These are phyloP conservation scores for Mesembrinibis cayennensis DNA, from an alignment of 2,113 vertebrate genomes.

Conservation along the genomic window DNA sequence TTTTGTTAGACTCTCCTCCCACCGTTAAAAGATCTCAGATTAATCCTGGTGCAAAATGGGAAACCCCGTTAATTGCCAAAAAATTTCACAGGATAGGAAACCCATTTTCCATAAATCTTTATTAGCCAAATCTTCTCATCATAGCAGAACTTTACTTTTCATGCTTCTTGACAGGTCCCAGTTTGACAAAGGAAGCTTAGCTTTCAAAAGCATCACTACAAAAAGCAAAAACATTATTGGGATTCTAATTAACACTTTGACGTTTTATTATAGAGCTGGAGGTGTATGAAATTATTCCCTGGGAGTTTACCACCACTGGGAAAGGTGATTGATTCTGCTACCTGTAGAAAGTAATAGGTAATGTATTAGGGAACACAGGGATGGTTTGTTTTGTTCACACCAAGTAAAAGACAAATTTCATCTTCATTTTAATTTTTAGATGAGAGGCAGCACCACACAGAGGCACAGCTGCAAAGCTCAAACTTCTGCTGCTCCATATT, in stretches of 20 bases:
- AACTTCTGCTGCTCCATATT: conserved; percentile 49
- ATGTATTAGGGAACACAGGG: background rate
- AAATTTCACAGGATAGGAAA: background rate
- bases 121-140: background rate
- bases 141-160: background rate
- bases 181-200: background rate
- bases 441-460: conserved; percentile 56
- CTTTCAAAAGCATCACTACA: background rate
- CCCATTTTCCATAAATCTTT: background rate
- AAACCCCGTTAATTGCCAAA: background rate
- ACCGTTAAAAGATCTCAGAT: background rate
- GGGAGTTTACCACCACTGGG: background rate
- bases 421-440: conserved; percentile 54
- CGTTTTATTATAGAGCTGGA: background rate
- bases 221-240: background rate
- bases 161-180: background rate
- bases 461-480: conserved; percentile 61
- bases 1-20: background rate
- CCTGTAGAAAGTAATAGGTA: conserved; percentile 27
- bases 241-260: background rate
- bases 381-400: background rate
- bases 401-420: conserved; percentile 53
- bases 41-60: background rate
- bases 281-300: conserved; percentile 13
- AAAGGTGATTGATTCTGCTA: conserved; percentile 46